phyloP scores from a whole-genome alignment of 2,113 vertebrate genomes.

The Acrocephalus arundinaceus region DNA sequence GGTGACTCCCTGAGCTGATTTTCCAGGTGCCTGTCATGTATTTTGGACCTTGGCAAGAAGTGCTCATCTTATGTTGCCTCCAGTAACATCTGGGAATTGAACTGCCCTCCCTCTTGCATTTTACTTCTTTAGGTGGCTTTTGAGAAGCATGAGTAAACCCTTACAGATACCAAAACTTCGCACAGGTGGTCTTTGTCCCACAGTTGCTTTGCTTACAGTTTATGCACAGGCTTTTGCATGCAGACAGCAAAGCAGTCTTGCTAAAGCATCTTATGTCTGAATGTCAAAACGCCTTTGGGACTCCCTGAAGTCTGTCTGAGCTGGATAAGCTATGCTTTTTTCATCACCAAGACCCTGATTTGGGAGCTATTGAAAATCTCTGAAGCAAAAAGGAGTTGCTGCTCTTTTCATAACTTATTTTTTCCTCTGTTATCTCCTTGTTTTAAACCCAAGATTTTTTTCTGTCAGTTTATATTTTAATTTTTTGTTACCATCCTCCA shows the following conservation, averaged over 20 bases:
- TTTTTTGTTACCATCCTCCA: not conserved
- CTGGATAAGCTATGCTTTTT: not conserved
- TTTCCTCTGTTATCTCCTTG: not conserved
- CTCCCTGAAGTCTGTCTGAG: not conserved
- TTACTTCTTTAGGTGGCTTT: not conserved
- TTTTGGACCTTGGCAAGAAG: not conserved
- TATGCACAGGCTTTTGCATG: not conserved
- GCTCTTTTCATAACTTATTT: not conserved
- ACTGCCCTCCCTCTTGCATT: not conserved
- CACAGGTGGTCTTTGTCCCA: not conserved
- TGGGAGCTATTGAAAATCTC: not conserved
- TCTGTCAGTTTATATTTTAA: not conserved
- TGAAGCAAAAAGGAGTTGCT: not conserved
- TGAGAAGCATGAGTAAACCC: not conserved
- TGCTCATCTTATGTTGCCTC: not conserved
- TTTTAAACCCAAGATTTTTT: not conserved
- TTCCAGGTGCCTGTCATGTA: not conserved
- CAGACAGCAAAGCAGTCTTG: not conserved
- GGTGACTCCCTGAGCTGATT: not conserved
- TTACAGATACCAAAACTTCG: not conserved
- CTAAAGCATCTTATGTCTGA: not conserved
- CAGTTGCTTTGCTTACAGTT: not conserved
- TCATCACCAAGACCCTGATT: not conserved
- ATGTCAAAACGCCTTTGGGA: not conserved
- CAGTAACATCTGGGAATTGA: not conserved